phyloP scores from a whole-genome alignment of 2,797 vertebrate species.

The Centroberyx gerrardi region DNA sequence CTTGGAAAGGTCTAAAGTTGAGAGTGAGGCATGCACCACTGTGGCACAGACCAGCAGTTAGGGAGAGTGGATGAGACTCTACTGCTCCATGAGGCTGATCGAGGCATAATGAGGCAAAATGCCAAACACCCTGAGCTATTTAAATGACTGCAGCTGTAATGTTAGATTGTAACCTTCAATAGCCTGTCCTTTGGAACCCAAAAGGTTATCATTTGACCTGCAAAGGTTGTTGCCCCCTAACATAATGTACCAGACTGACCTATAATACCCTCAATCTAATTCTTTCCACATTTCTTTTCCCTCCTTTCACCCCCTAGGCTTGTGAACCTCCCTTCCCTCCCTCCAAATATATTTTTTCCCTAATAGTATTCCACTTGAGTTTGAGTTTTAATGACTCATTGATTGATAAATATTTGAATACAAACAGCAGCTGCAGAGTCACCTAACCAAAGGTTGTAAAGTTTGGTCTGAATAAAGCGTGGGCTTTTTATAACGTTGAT shows the following conservation, averaged over 20 bases:
- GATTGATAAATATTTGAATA: too few relatives aligned
- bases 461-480: too few relatives aligned
- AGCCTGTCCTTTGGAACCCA: constrained; percentile 4
- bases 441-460: too few relatives aligned
- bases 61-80: background rate
- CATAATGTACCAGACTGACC: constrained; percentile 29
- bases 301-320: constrained; percentile 8
- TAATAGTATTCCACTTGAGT: background rate
- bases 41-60: too few relatives aligned
- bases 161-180: constrained; percentile 19
- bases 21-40: background rate
- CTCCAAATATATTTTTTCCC: too few relatives aligned
- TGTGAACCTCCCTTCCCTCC: background rate
- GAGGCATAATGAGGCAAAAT: background rate
- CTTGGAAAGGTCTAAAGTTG: too few relatives aligned
- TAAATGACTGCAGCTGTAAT: constrained; percentile 1
- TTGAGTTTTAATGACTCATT: background rate
- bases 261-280: constrained; percentile 11
- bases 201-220: constrained; percentile 52
- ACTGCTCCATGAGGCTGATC: background rate
- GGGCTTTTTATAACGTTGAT: too few relatives aligned
- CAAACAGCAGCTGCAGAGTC: too few relatives aligned
- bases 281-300: constrained; percentile 2
- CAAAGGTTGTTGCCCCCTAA: constrained; percentile 19
- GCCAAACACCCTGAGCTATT: background rate